Evolutionary conservation across 2,888 invertebrate species (phyloP).

Genomic region (Eupithecia exiguata): DNA sequence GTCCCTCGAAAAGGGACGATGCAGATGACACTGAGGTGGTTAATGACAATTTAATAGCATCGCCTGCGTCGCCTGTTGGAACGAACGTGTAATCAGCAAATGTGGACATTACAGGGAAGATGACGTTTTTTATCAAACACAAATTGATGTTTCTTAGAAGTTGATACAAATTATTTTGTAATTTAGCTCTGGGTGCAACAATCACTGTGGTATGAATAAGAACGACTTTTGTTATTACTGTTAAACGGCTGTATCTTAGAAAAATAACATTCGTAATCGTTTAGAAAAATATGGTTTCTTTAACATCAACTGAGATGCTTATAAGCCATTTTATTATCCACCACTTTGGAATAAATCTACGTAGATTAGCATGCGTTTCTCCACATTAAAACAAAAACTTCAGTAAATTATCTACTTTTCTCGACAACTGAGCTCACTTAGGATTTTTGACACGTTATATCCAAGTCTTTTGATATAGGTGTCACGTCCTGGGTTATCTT

Average conservation of each 20-base stretch:
- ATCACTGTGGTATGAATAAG: constrained; percentile 19
- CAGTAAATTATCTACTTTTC: constrained; percentile 33
- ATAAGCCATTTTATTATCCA: not conserved
- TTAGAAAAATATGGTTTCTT: not conserved
- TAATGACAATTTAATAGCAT: constrained; percentile 83
- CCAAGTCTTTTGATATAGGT: constrained; percentile 61
- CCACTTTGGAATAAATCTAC: not conserved
- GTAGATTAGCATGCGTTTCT: not conserved
- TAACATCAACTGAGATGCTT: not conserved
- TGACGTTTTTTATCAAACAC: constrained; percentile 66
- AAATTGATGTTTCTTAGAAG: constrained; percentile 69
- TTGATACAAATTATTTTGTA: constrained; percentile 55
- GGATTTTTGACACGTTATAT: constrained; percentile 58
- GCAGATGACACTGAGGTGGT: constrained; percentile 80
- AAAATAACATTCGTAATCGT: not conserved
- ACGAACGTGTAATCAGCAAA: constrained; percentile 77
- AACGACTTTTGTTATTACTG: not conserved
- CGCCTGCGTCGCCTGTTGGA: constrained; percentile 71
- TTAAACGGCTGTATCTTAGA: not conserved
- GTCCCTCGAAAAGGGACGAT: constrained; percentile 61
- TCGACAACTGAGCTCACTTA: constrained; percentile 47
- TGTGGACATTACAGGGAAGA: constrained; percentile 68
- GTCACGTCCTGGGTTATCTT: constrained; percentile 67
- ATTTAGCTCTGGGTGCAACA: constrained; percentile 46
- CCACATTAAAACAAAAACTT: not conserved